A percentile compares a stretch with the other conserved stretches of the same genome.
Evolutionary conservation across 2,113 vertebrate species (phyloP).

Genomic region (Orientallactaga bullata): DNA sequence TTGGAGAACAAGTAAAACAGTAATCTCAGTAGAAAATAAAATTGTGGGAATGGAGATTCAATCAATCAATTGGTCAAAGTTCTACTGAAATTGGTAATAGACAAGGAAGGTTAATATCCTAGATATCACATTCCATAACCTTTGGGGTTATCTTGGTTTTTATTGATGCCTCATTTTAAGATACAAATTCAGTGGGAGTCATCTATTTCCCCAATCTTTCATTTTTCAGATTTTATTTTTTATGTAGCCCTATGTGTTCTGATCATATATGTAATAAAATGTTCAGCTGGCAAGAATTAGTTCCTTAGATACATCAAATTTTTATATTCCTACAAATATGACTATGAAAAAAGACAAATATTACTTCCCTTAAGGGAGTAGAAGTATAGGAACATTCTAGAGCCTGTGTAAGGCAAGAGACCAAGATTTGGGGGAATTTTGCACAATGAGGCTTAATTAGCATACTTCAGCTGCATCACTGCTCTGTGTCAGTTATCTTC

Average conservation of each 20-base stretch:
- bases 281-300: background rate
- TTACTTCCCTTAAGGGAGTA: background rate
- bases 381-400: background rate
- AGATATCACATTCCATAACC: background rate
- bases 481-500: background rate
- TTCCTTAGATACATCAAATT: background rate
- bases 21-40: background rate
- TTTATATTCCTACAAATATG: background rate
- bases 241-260: background rate
- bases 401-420: background rate
- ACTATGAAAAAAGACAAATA: background rate
- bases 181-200: background rate
- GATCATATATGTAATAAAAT: background rate
- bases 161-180: background rate
- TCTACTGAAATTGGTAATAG: background rate
- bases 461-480: accelerated
- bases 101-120: background rate
- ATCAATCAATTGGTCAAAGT: background rate
- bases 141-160: background rate
- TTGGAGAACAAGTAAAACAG: background rate
- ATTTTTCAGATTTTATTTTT: background rate
- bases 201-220: background rate
- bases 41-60: background rate
- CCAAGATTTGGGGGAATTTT: background rate
- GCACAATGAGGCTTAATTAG: background rate